Base-by-base conservation (phyloP, 2,797 vertebrate species). In the Chanos chanos region DNA sequence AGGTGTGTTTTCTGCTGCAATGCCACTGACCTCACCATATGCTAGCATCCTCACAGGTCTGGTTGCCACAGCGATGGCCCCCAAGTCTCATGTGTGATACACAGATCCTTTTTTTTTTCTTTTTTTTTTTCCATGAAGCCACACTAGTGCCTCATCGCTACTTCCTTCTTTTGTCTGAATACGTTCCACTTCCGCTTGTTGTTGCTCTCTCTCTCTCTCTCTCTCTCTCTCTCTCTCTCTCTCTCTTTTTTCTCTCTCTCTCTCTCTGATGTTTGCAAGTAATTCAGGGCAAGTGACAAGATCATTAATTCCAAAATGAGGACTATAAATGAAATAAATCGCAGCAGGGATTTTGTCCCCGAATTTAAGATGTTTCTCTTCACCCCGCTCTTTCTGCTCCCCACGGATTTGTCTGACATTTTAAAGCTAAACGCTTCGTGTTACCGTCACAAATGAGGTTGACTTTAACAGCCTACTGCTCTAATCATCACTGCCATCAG, bases 61-160 rank as follows among this genome's bases (percentile, higher is more conserved):
- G 1, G 37, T 43, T 6, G 5, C 25, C 53, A 55, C 43, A 55
- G 53, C 18, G 13, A 41, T 55, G 53, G 31, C 53, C 37, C 37
- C n/a, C 19, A 2, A 41, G n/a, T n/a, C 1, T 43, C 53, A 55
- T 18, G 15, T 54, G 24, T 7, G 22, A 34, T n/a, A 25, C n/a
- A n/a, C n/a, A n/a, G n/a, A n/a, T n/a, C n/a, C 15, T 39, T 7
- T 13, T 15, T 34, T 27, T 10, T 37, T 36, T 37, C 36, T 27
- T 16, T 31, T 44, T 49, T 18, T 39, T 8, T 15, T 52, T n/a
- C 50, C 50, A 31, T 36, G 31, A 52, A 52, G 49, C 50, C 33
- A 52, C 50, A 50, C 52, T 37, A 52, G 52, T 52, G 50, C 52
- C 52, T 50, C 19, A 24, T 31, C 19, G 52, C 50, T 16, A 31